Base-by-base conservation (phyloP, 2,113 vertebrate species). In the Stercorarius parasiticus region DNA sequence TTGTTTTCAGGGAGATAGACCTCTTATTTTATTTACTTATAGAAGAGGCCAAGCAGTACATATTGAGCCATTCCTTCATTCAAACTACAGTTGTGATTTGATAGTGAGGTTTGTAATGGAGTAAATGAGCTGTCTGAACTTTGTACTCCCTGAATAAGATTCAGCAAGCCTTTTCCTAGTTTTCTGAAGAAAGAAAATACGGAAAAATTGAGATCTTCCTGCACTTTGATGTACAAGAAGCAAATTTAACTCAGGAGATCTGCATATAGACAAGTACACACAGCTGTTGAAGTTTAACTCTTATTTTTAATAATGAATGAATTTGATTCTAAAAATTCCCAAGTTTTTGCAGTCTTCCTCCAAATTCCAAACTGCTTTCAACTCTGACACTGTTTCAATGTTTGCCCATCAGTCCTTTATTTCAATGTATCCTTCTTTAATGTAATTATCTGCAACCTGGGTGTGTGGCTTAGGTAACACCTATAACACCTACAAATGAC, bases 191-290 rank as follows among this genome's bases (percentile, higher is more conserved):
- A 49, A 53, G 6, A 59, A 80, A 38, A 61, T n/a, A 55, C 2
- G 32, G 30, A 56, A 88, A 82, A 91, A 43, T 20, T 4, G 9
- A 73, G 4, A 12, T 34, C 15, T 56, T 70, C 2, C 4, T 50
- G 5, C 67, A 10, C 20, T 78, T 91, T 29, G 3, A 2, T 86
- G 11, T 52, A 7, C 16, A 55, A 40, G 15, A 58, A 86, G 10
- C 27, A 49, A 56, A 53, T 80, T 64, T 65, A 27, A 30, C 42
- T 43, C 56, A 13, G 23, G 38, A 78, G 10, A 66, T 19, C 6
- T 3, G 21, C 27, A 22, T 5, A 16, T 13, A 49, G 13, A 21
- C 11, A 7, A 0, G 0, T 56, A 16, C 7, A 13, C 4, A 6
- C 12, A 43, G 7, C 27, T 55, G 19, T 45, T 73, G 11, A 55